Evolutionary conservation across 2,797 vertebrate species (phyloP).

Genomic region (Steatocranus sp.): DNA sequence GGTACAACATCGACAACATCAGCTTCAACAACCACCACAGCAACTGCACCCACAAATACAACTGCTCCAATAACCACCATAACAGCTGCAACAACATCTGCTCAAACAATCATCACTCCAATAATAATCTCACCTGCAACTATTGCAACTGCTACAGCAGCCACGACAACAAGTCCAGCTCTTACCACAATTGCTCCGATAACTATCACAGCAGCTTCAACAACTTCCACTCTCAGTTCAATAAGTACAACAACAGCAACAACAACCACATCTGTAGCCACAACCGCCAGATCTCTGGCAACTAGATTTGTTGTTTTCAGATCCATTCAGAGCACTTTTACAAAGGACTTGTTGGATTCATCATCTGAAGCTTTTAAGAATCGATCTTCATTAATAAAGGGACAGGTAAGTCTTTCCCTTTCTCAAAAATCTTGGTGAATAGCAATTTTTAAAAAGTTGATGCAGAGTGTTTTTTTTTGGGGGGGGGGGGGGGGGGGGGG

Average conservation of each 20-base stretch:
- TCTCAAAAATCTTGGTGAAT: neutral
- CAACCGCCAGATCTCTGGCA: neutral
- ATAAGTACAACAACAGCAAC: neutral
- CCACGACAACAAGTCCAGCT: too few relatives aligned
- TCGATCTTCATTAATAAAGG: neutral
- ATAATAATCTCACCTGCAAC: too few relatives aligned
- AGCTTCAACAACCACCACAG: accelerated
- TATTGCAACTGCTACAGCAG: too few relatives aligned
- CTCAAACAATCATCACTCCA: too few relatives aligned
- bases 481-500: too few relatives aligned
- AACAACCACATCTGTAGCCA: neutral
- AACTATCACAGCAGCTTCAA: neutral
- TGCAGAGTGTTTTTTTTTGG: neutral
- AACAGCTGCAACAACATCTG: accelerated
- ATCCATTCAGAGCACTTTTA: neutral
- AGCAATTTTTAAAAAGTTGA: neutral
- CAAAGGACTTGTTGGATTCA: neutral
- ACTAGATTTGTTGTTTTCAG: neutral
- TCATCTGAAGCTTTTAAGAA: neutral
- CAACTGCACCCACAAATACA: accelerated
- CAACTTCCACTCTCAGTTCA: neutral
- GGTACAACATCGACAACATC: accelerated
- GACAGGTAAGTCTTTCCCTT: neutral
- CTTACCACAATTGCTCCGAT: neutral
- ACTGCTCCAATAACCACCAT: accelerated